Evolutionary conservation across 2,888 invertebrate species (phyloP).

Genomic region (Oxytorus armatus): DNA sequence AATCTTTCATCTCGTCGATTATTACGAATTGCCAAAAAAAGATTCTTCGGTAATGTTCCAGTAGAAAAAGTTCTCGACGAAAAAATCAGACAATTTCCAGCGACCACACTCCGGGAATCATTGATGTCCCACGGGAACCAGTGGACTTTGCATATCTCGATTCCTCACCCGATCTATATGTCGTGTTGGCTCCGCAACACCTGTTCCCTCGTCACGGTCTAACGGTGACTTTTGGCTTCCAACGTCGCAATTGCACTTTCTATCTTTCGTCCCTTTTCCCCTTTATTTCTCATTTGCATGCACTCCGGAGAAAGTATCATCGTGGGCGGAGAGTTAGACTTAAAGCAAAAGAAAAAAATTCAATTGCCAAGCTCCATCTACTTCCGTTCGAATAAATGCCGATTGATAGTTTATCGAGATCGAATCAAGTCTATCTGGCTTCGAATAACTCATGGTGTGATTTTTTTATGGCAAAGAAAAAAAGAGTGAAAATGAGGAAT

Average conservation of each 20-base stretch:
- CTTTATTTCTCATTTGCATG: too few species aligned
- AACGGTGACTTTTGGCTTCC: constrained; percentile 6
- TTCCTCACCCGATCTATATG: not conserved
- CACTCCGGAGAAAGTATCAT: too few species aligned
- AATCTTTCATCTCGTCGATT: too few species aligned
- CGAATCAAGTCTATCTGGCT: not conserved
- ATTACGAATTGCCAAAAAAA: too few species aligned
- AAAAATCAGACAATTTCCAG: not conserved
- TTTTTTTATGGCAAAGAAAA: not conserved
- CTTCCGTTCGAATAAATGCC: too few species aligned
- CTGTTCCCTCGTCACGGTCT: constrained; percentile 20
- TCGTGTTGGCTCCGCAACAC: constrained; percentile 14
- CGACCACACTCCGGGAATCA: not conserved
- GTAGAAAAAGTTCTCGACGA: not conserved
- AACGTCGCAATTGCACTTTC: not conserved
- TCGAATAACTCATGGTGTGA: not conserved
- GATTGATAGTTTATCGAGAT: too few species aligned
- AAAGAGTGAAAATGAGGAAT: not conserved
- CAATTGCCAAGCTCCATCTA: too few species aligned
- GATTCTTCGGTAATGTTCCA: too few species aligned
- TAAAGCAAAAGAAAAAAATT: too few species aligned
- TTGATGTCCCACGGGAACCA: constrained; percentile 38
- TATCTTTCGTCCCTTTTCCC: too few species aligned
- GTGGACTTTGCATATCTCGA: constrained; percentile 48
- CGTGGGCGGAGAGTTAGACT: too few species aligned